Evolutionary conservation across 2,888 invertebrate genomes (phyloP).

Genomic region (Polymixis flavicincta): DNA sequence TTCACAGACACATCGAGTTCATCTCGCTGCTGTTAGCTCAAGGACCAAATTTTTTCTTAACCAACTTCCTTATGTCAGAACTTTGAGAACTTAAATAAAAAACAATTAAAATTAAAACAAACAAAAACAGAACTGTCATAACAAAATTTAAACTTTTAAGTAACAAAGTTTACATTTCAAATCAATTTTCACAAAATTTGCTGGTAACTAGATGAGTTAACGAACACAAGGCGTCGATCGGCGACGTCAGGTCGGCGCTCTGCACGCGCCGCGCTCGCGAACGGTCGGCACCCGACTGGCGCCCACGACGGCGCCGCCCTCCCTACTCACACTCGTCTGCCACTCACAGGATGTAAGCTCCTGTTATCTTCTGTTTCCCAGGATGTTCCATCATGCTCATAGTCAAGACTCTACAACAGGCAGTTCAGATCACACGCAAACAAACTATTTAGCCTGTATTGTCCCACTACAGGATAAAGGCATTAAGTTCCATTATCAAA

Average conservation of each 20-base stretch:
- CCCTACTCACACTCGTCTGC: constrained; percentile 7
- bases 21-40: background rate
- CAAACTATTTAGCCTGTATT: background rate
- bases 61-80: constrained; percentile 1
- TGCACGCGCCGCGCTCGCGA: constrained; percentile 45
- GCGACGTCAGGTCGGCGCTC: constrained; percentile 2
- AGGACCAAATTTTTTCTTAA: background rate
- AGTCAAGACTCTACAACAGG: background rate
- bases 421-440: too few relatives aligned
- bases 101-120: background rate
- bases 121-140: background rate
- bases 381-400: background rate
- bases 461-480: background rate
- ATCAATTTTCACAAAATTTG: background rate
- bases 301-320: constrained; percentile 38
- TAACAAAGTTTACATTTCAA: background rate
- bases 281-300: constrained; percentile 64
- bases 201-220: background rate
- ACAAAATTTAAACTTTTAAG: background rate
- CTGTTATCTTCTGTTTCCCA: constrained; percentile 10
- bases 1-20: background rate
- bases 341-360: constrained; percentile 18
- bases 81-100: constrained; percentile 11
- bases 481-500: background rate
- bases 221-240: constrained; percentile 18